phyloP scores from a whole-genome alignment of 30 jellyfish, hydroid and myxozoan species.

The Morbakka virulenta region DNA sequence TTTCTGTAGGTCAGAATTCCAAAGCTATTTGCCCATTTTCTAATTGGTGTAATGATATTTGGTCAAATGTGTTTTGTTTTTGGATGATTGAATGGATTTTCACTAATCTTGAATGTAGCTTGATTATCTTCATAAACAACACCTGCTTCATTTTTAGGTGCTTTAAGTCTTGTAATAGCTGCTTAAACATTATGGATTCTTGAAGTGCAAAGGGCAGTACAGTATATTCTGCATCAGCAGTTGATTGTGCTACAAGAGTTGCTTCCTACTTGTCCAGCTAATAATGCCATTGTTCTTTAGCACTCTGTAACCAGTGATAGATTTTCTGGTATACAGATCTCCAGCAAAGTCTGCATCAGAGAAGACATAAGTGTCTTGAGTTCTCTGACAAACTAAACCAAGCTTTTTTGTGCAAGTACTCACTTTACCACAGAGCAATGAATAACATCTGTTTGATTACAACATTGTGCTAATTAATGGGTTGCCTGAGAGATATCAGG shows the following conservation, averaged over 20 bases:
- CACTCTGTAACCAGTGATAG: neutral
- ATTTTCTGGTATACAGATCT: slow-evolving; percentile 7
- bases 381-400: slow-evolving; percentile 2
- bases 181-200: slow-evolving; percentile 6
- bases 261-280: slow-evolving; percentile 12
- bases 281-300: slow-evolving; percentile 5
- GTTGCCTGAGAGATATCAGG: slow-evolving; percentile 66
- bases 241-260: neutral
- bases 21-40: neutral
- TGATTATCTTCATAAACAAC: slow-evolving; percentile 8
- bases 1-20: neutral
- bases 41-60: slow-evolving; percentile 1
- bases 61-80: slow-evolving; percentile 8
- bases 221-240: slow-evolving; percentile 6
- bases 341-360: slow-evolving; percentile 83
- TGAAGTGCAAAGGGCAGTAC: slow-evolving; percentile 9
- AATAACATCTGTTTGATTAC: slow-evolving; percentile 6
- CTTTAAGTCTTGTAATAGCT: neutral
- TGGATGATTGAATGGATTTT: slow-evolving; percentile 1
- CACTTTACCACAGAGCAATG: slow-evolving; percentile 69
- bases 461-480: slow-evolving; percentile 20
- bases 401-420: slow-evolving; percentile 23
- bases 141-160: neutral
- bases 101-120: neutral
- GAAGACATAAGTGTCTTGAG: neutral